A percentile compares a stretch with the other conserved stretches of the same genome.
Evolutionary conservation across 92 coral and sea anemone genomes (phyloP).

Genomic region (Epizoanthus scotinus): DNA sequence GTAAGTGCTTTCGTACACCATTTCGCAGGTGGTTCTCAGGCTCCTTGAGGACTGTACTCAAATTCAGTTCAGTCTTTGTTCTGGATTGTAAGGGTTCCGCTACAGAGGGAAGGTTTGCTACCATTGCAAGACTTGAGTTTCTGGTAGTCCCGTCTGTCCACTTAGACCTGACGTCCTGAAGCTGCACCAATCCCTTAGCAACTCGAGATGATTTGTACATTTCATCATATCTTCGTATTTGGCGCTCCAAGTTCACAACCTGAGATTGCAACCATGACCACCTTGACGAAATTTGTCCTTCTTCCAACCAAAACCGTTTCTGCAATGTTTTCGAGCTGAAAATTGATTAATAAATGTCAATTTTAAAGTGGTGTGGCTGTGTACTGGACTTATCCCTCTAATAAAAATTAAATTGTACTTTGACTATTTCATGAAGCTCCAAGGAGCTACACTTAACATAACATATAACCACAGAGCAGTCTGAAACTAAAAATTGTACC

Average conservation of each 20-base stretch:
- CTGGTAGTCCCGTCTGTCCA: conserved; percentile 29
- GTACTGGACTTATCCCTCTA: no score
- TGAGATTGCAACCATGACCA: conserved; percentile 99
- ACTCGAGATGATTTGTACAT: conserved; percentile 72
- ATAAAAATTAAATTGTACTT: no score
- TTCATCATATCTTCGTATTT: conserved; percentile 92
- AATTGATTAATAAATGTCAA: not conserved
- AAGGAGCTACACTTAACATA: no score
- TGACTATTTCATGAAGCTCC: no score
- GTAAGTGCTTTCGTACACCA: conserved; percentile 70
- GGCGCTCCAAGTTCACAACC: conserved; percentile 89
- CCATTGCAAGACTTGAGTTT: conserved; percentile 13
- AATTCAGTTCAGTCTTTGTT: conserved; percentile 38
- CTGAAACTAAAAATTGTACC: no score
- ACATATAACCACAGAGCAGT: no score
- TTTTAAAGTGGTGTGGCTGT: no score
- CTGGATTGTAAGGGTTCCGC: conserved; percentile 41
- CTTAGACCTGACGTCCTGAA: conserved; percentile 54
- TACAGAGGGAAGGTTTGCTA: conserved; percentile 2
- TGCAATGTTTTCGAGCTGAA: conserved; percentile 64
- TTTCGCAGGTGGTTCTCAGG: conserved; percentile 76
- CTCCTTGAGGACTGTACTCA: conserved; percentile 56
- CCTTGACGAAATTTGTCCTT: conserved; percentile 85
- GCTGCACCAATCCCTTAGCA: conserved; percentile 79
- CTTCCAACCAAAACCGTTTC: conserved; percentile 73